phyloP scores from a whole-genome alignment of 2,113 vertebrate genomes.

The Stigmatopora argus region DNA sequence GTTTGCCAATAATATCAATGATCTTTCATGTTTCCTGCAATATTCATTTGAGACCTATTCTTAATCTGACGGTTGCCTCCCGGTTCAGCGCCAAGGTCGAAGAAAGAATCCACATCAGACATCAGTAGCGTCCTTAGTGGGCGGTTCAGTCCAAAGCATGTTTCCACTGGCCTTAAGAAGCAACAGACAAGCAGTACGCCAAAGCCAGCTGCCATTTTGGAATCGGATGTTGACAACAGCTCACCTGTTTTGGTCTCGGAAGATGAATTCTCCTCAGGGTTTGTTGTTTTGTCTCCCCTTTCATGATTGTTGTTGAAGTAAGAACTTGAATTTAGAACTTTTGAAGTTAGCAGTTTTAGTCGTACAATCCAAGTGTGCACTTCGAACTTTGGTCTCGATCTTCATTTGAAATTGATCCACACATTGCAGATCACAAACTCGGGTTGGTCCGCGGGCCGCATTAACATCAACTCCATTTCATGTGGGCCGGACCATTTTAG shows the following conservation, averaged over 20 bases:
- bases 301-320: background rate
- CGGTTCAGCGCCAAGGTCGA: conserved; percentile 36
- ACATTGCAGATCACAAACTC: conserved; percentile 32
- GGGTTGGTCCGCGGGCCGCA: too few relatives aligned
- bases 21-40: background rate
- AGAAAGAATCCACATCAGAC: conserved; percentile 35
- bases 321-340: background rate
- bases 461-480: too few relatives aligned
- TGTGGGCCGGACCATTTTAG: too few relatives aligned
- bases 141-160: conserved; percentile 54
- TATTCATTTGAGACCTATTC: background rate
- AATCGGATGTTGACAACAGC: conserved; percentile 7
- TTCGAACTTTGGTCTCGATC: background rate
- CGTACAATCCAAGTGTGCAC: background rate
- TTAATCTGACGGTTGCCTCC: background rate
- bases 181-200: background rate
- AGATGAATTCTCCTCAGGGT: conserved; percentile 63
- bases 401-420: background rate
- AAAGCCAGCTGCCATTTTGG: background rate
- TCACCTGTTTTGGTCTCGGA: conserved; percentile 50
- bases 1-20: conserved; percentile 19
- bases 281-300: background rate
- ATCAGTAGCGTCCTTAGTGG: conserved; percentile 43
- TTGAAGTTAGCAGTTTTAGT: too few relatives aligned
- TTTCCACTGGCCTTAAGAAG: conserved; percentile 68